Base-by-base conservation (phyloP, 2,888 invertebrate species). In the Unio delphinus region DNA sequence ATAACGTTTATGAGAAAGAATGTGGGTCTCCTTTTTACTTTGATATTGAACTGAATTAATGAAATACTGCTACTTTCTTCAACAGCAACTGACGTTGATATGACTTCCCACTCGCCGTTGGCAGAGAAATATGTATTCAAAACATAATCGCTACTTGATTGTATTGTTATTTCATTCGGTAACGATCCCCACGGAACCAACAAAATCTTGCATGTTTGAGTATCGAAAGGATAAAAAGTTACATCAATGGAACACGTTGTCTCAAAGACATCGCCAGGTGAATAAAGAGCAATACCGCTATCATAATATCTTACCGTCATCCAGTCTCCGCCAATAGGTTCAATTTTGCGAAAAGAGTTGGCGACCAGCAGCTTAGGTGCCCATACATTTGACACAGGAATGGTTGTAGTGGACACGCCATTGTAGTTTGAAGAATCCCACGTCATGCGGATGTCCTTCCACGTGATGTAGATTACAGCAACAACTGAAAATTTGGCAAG, bases 171-270 rank as follows among this genome's bases (percentile, higher is more conserved):
- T 64, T 74, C 68, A n/a, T 57, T 23, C 8, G 67, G 30, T 8
- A 15, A 3, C 5, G 55, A 58, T 17, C 72, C 74, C 76, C 76
- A 74, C 28, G 69, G 68, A 56, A 68, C 67, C 11, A 76, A 65
- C 18, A 28, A 56, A 8, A 76, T n/a, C 8, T 45, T 28, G 55
- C 74, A 74, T 2, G 18, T 64, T 62, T 76, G 76, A 7, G 58
- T 68, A 30, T 76, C 76, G 58, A 70, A 76, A 1, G 76, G 76
- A 55, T 68, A 76, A 57, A 69, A 74, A n/a, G 68, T 72, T 11
- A 76, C 69, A 55, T 76, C 74, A 20, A 69, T 62, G 17, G 54
- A 61, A 30, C 76, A 76, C 55, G 61, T 64, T n/a, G 64, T 69
- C 11, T 54, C 64, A 54, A 70, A 64, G 7, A 69, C 67, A 28